Conservation (phyloP, 2,888 invertebrate species). For the Cerceris ruficornis region DNA sequence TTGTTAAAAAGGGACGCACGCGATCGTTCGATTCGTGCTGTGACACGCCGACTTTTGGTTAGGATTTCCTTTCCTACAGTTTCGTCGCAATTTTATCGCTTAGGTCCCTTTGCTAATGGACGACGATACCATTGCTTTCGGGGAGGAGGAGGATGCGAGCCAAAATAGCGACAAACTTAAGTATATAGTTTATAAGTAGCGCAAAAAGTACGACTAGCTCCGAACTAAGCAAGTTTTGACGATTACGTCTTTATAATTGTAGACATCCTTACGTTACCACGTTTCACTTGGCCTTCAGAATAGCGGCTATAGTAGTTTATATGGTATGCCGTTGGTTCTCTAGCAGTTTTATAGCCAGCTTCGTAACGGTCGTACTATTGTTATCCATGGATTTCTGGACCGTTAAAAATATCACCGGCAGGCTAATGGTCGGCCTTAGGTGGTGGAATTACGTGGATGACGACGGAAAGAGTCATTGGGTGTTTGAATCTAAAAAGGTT, state of each 20-base stretch:
- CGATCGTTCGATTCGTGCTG: too few relatives aligned
- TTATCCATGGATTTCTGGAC: constrained; percentile 99
- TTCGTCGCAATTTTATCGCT: constrained; percentile 73
- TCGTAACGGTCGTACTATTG: constrained; percentile 94
- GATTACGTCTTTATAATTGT: constrained; percentile 76
- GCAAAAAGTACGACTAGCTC: background rate
- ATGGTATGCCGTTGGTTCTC: constrained; percentile 95
- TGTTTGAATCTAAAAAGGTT: constrained; percentile 97
- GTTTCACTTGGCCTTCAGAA: constrained; percentile 95
- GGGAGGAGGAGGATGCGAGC: constrained; percentile 89
- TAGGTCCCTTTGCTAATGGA: constrained; percentile 92
- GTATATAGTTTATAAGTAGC: constrained; percentile 68
- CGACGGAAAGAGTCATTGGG: constrained; percentile 98
- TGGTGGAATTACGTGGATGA: constrained; percentile 99
- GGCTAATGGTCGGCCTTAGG: constrained; percentile 95
- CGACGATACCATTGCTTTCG: constrained; percentile 93
- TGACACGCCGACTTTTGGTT: too few relatives aligned
- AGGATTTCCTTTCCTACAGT: background rate
- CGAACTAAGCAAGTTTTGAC: background rate
- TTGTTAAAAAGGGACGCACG: background rate
- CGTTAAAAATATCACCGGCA: constrained; percentile 97
- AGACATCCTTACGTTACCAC: constrained; percentile 96
- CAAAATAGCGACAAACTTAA: constrained; percentile 80
- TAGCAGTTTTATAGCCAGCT: constrained; percentile 97
- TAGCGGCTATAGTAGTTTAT: constrained; percentile 92